Evolutionary conservation across 2,113 vertebrate species (phyloP).

Genomic region (Columba janthina): DNA sequence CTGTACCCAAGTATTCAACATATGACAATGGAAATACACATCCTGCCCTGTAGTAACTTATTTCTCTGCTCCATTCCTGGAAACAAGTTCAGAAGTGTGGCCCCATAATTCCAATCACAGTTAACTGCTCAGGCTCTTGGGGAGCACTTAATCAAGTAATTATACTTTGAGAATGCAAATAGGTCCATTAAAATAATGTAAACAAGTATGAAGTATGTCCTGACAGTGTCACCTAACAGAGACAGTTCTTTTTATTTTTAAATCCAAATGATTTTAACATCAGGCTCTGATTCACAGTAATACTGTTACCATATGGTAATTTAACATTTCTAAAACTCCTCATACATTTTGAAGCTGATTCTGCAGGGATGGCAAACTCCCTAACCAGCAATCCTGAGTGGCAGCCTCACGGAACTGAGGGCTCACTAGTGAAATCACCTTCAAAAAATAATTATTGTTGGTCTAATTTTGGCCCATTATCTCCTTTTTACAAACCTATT

Average conservation of each 20-base stretch:
- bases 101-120: neutral
- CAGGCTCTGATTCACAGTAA: neutral
- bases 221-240: neutral
- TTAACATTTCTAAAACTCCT: neutral
- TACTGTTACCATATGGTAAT: neutral
- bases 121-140: neutral
- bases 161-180: neutral
- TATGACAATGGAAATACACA: neutral
- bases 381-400: neutral
- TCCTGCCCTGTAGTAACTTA: neutral
- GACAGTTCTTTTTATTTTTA: neutral
- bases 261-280: neutral
- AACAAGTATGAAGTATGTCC: neutral
- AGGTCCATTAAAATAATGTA: neutral
- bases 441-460: neutral
- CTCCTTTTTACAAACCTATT: neutral
- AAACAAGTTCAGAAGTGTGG: neutral
- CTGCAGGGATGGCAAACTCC: neutral
- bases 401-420: neutral
- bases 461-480: neutral
- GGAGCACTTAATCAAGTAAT: neutral
- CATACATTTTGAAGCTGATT: neutral
- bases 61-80: neutral
- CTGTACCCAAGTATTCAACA: neutral
- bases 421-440: neutral